Evolutionary conservation across 2,888 invertebrate genomes (phyloP), one percentile per base, ranked within the genome.

Genomic region (Drosophila longiperda): DNA sequence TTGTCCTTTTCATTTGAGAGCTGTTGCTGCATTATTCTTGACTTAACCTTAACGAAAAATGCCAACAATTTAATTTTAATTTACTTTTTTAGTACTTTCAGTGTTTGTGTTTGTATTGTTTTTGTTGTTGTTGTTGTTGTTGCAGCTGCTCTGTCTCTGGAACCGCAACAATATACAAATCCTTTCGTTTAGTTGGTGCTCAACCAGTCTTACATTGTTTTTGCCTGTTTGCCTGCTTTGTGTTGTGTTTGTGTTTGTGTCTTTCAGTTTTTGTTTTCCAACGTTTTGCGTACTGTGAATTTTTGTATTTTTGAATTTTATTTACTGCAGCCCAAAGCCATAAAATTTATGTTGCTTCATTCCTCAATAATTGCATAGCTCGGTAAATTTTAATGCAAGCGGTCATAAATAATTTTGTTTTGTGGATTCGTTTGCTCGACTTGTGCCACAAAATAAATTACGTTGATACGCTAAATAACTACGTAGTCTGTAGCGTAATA

Each of bases 291-390:
- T 60, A 40, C 32, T 42, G 36, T 61, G 64, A 29, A 29, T 38
- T 62, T 66, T 63, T 38, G 63, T 48, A 45, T 64, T 78, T 68
- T 73, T 75, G 73, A 73, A 74, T 83, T 74, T 75, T 73, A 70
- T 72, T 83, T 83, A 34, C 23, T 55, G 79, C 74, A 64, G 78
- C 74, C 57, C 63, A 63, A 69, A 78, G 67, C 75, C 80, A 78
- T 88, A 83, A 86, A 87, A 88, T 89, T 89, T 90, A 89, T 89
- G 85, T 89, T 83, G 83, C 82, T 87, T 80, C 89, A 90, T 85
- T 89, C 85, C 73, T 85, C 90, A 90, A 83, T 89, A 89, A 89
- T 89, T 90, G 88, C 88, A 89, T 89, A 89, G 85, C 87, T 86
- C 83, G 80, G 89, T 84, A 87, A 82, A 89, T 85, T 89, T 90